Evolutionary conservation across 1,140 invertebrate genomes (phyloP).

Genomic region (Vanessa atalanta): DNA sequence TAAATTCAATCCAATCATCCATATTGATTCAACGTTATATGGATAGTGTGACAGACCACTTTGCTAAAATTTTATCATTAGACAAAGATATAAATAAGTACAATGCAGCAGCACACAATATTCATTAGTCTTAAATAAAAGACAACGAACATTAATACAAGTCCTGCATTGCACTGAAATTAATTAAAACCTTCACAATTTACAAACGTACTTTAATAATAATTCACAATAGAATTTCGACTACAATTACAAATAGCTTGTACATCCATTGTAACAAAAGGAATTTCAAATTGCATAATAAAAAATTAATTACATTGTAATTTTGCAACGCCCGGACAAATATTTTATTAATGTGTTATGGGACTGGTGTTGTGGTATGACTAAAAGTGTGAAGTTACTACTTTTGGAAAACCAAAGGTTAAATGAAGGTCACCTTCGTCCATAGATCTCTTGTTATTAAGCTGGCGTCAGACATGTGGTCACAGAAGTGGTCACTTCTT

Average conservation of each 20-base stretch:
- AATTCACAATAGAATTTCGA: slow-evolving; percentile 6
- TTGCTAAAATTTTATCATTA: too few species aligned
- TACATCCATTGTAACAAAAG: neutral
- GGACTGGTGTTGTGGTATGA: too few species aligned
- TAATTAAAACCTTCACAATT: slow-evolving; percentile 9
- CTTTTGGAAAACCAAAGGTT: too few species aligned
- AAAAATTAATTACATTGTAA: neutral
- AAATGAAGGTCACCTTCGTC: too few species aligned
- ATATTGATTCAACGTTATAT: too few species aligned
- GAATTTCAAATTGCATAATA: neutral
- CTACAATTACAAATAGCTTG: neutral
- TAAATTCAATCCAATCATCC: too few species aligned
- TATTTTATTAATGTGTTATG: neutral
- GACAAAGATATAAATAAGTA: neutral
- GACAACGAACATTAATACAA: slow-evolving; percentile 1
- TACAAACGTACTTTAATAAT: neutral
- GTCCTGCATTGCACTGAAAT: slow-evolving; percentile 4
- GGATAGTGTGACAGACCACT: too few species aligned
- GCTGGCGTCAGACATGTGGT: too few species aligned
- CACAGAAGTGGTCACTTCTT: too few species aligned
- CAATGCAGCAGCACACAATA: neutral
- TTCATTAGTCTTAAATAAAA: neutral
- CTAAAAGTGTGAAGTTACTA: too few species aligned
- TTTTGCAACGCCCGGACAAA: neutral
- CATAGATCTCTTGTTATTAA: too few species aligned